A percentile compares a stretch with the other conserved stretches of the same genome.
Evolutionary conservation across 2,888 invertebrate genomes (phyloP).

Genomic region (Eupithecia vulgata): DNA sequence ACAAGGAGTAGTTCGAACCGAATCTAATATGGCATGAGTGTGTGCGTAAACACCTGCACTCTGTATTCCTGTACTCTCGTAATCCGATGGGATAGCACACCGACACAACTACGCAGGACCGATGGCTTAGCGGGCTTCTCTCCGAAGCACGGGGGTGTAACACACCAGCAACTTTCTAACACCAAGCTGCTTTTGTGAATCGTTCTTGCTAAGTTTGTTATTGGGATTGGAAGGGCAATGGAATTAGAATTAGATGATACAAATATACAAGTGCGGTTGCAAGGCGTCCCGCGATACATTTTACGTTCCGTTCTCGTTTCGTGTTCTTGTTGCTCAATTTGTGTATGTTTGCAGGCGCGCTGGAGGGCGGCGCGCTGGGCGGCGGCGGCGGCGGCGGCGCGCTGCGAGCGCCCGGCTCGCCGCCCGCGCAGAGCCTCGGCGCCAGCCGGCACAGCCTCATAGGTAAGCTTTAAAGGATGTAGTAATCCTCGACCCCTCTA

Average conservation of each 20-base stretch:
- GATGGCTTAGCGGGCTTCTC: not conserved
- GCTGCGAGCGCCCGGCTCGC: conserved; percentile 81
- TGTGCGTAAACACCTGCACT: not conserved
- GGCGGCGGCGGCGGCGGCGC: conserved; percentile 82
- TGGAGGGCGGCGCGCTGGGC: conserved; percentile 83
- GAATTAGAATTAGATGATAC: too few relatives aligned
- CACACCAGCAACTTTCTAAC: not conserved
- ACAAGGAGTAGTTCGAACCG: not conserved
- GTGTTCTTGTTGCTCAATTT: conserved; percentile 17
- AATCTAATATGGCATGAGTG: not conserved
- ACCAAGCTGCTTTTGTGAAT: not conserved
- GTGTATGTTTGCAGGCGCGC: conserved; percentile 73
- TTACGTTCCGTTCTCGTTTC: not conserved
- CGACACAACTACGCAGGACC: not conserved
- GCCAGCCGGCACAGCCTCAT: conserved; percentile 82
- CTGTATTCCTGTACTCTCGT: not conserved
- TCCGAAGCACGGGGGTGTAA: not conserved
- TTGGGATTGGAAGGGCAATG: too few relatives aligned
- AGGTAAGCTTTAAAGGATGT: conserved; percentile 57
- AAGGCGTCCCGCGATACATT: not conserved
- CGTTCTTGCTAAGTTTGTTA: too few relatives aligned
- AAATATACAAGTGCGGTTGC: too few relatives aligned
- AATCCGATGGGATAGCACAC: not conserved
- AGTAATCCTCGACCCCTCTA: not conserved
- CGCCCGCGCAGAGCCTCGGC: conserved; percentile 82